A percentile compares a stretch with the other conserved stretches of the same genome.
These are phyloP conservation scores for Drosophila pseudoobscura DNA, from an alignment of 1,140 invertebrate genomes.

Conservation along the genomic window DNA sequence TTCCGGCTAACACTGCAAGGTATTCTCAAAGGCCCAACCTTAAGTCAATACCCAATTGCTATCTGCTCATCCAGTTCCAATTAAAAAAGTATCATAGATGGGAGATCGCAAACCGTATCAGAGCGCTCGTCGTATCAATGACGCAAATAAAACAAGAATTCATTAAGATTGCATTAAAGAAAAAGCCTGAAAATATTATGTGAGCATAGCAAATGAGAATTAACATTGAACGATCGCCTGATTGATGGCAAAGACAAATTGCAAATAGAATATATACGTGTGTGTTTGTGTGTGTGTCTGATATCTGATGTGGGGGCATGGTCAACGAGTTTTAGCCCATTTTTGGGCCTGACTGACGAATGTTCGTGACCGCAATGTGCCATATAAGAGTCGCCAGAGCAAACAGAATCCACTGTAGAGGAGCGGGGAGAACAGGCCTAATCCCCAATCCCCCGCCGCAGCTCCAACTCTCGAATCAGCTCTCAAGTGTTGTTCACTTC, in stretches of 20 bases:
- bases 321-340: constrained; percentile 69
- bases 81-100: constrained; percentile 11
- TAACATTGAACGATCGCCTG: constrained; percentile 39
- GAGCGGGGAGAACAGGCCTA: constrained; percentile 5
- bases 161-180: constrained; percentile 50
- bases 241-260: constrained; percentile 49
- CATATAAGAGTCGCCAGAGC: constrained; percentile 54
- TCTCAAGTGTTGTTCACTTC: constrained; percentile 17
- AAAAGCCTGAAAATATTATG: constrained; percentile 32
- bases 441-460: background rate
- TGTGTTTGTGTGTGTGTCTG: constrained; percentile 11
- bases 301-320: constrained; percentile 37
- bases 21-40: constrained; percentile 11
- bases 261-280: constrained; percentile 21
- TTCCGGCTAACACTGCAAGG: constrained; percentile 13
- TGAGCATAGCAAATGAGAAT: constrained; percentile 40
- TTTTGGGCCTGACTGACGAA: constrained; percentile 54
- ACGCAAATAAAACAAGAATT: constrained; percentile 52
- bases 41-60: constrained; percentile 26
- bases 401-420: constrained; percentile 19
- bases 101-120: constrained; percentile 23
- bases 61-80: constrained; percentile 39
- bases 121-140: constrained; percentile 35
- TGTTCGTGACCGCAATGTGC: constrained; percentile 66
- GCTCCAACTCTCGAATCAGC: background rate